These are phyloP conservation scores for Pygoscelis adeliae DNA, from an alignment of 2,113 vertebrate species.

Conservation along the genomic window DNA sequence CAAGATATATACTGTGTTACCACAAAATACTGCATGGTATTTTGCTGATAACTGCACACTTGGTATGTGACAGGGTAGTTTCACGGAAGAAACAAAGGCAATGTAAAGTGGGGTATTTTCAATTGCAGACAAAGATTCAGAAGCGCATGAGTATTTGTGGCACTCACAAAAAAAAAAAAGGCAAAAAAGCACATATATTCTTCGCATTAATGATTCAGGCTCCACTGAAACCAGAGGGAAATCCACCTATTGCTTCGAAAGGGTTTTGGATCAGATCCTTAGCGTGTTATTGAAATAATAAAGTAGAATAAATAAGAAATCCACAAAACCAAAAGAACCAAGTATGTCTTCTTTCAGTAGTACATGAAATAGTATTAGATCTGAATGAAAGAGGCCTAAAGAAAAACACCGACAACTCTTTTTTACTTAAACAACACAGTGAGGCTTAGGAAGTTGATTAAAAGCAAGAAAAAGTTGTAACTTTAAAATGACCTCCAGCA, in stretches of 20 bases:
- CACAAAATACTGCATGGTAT: not conserved
- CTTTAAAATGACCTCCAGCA: conserved; percentile 56
- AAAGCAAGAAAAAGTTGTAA: not conserved
- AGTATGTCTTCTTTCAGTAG: not conserved
- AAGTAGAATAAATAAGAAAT: not conserved
- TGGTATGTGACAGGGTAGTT: not conserved
- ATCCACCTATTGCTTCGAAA: not conserved
- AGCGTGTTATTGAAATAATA: not conserved
- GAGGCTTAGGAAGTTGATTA: not conserved
- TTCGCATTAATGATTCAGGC: not conserved
- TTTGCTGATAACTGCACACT: conserved; percentile 23
- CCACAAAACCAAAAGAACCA: not conserved
- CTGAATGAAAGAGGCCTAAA: not conserved
- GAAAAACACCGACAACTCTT: not conserved
- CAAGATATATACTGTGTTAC: conserved; percentile 3
- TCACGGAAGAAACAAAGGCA: not conserved
- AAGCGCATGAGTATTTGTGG: not conserved
- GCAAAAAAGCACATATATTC: not conserved
- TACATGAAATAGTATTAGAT: not conserved
- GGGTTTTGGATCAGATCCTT: not conserved
- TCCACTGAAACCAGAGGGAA: not conserved
- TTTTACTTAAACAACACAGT: not conserved
- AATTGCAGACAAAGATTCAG: not conserved
- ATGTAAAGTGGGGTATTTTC: not conserved
- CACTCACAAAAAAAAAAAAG: not conserved